Percentiles rank a stretch among this genome's conserved stretches.
Conservation (phyloP, 2,888 invertebrate genomes). For the Agriopis aurantiaria region DNA sequence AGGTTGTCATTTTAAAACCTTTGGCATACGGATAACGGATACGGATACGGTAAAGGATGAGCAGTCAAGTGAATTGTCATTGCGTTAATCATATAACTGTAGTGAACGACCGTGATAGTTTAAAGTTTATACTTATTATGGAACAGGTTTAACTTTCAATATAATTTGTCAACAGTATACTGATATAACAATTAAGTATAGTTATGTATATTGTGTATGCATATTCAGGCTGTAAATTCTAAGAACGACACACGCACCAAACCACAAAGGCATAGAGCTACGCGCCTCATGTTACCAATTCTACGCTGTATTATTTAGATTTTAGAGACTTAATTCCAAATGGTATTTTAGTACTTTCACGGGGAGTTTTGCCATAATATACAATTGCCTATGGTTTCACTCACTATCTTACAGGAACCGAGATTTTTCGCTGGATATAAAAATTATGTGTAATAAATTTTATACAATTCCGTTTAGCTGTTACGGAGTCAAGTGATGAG, state of each 20-base stretch:
- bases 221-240: conserved; percentile 9
- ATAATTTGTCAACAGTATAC: conserved; percentile 11
- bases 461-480: too few species aligned
- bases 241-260: conserved; percentile 11
- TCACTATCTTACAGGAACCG: too few species aligned
- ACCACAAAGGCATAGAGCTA: conserved; percentile 9
- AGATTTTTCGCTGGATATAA: too few species aligned
- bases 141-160: conserved; percentile 2
- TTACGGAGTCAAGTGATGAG: too few species aligned
- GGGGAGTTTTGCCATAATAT: not conserved
- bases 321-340: not conserved
- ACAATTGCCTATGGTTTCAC: not conserved
- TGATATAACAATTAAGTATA: conserved; percentile 3
- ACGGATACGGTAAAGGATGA: too few species aligned
- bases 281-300: conserved; percentile 5
- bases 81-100: too few species aligned
- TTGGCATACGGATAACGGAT: too few species aligned
- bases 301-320: not conserved
- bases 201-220: conserved; percentile 12
- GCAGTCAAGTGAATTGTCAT: too few species aligned
- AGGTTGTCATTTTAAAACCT: too few species aligned
- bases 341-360: not conserved
- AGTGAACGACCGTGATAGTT: too few species aligned
- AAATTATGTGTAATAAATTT: too few species aligned
- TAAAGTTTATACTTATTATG: not conserved